Percentiles rank a stretch among this genome's conserved stretches.
Evolutionary conservation across 1,140 invertebrate genomes (phyloP).

Genomic region (Agraylea sexmaculata): DNA sequence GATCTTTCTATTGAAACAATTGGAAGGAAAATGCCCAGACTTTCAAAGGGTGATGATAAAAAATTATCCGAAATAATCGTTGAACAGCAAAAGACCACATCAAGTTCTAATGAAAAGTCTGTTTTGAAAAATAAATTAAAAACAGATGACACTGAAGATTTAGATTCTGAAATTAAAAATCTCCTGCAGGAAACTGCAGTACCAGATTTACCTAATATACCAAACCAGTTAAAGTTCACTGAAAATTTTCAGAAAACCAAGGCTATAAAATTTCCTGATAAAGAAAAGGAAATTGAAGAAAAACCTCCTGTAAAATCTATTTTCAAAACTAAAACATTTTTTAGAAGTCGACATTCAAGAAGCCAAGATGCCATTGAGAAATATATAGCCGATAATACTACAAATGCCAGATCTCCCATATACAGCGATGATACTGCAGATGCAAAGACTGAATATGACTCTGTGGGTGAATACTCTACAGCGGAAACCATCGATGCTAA

Average conservation of each 20-base stretch:
- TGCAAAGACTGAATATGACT: neutral
- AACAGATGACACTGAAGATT: slow-evolving; percentile 29
- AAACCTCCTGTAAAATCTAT: slow-evolving; percentile 34
- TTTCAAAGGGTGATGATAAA: slow-evolving; percentile 21
- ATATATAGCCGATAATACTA: slow-evolving; percentile 31
- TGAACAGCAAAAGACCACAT: neutral
- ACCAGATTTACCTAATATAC: slow-evolving; percentile 38
- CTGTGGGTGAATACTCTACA: neutral
- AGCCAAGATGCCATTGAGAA: slow-evolving; percentile 42
- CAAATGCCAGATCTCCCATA: slow-evolving; percentile 14
- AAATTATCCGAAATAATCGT: slow-evolving; percentile 6
- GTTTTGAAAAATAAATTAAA: slow-evolving; percentile 7
- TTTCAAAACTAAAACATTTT: slow-evolving; percentile 42
- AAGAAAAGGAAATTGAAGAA: slow-evolving; percentile 23
- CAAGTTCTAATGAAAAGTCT: neutral
- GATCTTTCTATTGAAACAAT: slow-evolving; percentile 36
- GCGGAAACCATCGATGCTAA: neutral
- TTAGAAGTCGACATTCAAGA: slow-evolving; percentile 39
- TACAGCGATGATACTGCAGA: slow-evolving; percentile 16
- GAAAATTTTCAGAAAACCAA: slow-evolving; percentile 38
- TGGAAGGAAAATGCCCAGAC: slow-evolving; percentile 40
- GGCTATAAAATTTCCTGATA: slow-evolving; percentile 29
- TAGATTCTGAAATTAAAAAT: slow-evolving; percentile 41
- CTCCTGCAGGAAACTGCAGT: slow-evolving; percentile 43
- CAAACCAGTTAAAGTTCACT: slow-evolving; percentile 32